Evolutionary conservation across 2,888 invertebrate genomes (phyloP), one percentile per base, ranked within the genome.

Genomic region (Allolobophora icterica): DNA sequence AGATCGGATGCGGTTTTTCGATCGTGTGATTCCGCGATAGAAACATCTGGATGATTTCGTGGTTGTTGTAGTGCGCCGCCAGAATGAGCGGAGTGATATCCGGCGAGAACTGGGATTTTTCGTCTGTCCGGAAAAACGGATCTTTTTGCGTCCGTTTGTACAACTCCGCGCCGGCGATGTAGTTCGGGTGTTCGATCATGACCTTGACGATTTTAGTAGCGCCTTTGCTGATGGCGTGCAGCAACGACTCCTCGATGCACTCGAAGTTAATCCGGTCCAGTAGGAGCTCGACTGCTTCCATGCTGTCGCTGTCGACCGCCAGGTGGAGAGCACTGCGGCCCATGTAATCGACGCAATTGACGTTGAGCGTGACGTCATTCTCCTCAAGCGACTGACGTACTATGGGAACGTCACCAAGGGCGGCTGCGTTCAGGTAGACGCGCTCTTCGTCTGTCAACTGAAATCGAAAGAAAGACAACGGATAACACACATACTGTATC

Each of bases 51-150:
- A 97, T 96, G 89, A 97, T 96, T 94, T 97, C 97, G 94, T 96
- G 97, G 94, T 97, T 97, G 17, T 97, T 97, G 93, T 96, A 96
- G 94, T 97, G 97, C 8, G 97, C 97, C 21, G 97, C 97, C 30
- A 97, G 95, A 90, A 97, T 96, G 40, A 97, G 95, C 0, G 97
- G 97, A 0, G 97, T 97, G 13, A 97, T 96, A 94, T 97, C 96
- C 30, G 96, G 96, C 0, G 97, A 96, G 94, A 97, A 97, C 94
- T 97, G 95, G 91, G 94, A 94, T 92, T 95, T 95, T 93, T 95
- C 95, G 92, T 95, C 95, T 17, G 95, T 95, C 91, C 95, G 92
- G 93, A 95, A 95, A 92, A 95, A 95, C 15, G 95, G 94, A 93
- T 95, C 95, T 24, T 94, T 92, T n/a, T 89, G 42, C 30, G 94